Evolutionary conservation across 2,888 invertebrate genomes (phyloP), one percentile per base, ranked within the genome.

Genomic region (Hirudinaria manillensis): DNA sequence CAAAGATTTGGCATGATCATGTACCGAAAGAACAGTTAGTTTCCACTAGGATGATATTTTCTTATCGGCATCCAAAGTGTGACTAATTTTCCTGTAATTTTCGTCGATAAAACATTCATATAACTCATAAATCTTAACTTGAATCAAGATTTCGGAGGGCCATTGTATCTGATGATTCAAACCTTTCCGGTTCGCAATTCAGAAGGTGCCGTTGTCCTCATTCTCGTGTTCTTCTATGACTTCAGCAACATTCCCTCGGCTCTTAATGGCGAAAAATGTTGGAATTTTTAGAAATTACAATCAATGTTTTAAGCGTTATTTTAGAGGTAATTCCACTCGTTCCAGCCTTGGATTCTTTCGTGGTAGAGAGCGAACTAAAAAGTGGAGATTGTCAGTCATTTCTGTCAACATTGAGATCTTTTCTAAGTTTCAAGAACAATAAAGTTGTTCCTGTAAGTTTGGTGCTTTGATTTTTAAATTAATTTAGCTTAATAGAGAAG

Each of bases 121-220:
- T 29, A 61, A 4, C 34, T 68, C 27, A 34, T 24, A 6, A 29
- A 34, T 16, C 36, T 19, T 68, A 2, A 10, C 1, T 6, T 61
- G 68, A 32, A 34, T 61, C 24, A 68, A 68, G 68, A 68, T 1
- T 34, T 68, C 1, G 94, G 93, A 88, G 97, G 96, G 81, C 98
- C 97, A 87, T 89, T 99, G 90, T 99, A 98, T 98, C 92, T 99
- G 85, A 90, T 98, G 83, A 90, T 98, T 83, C 97, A 98, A 88
- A 93, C 98, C 87, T 96, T 98, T 79, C 98, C 98, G 79, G 98
- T 99, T 88, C 93, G 94, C 87, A 99, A 99, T 92, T 98, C 99
- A 89, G 90, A 97, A 87, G 97, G 98, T 88, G 90, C 95, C 87
- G 98, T 99, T 83, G 98, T 99, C 83, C 89, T 99, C 86, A 98